A percentile compares a stretch with the other conserved stretches of the same genome.
phyloP scores from a whole-genome alignment of 1,140 invertebrate genomes.

The Bombyx mandarina region DNA sequence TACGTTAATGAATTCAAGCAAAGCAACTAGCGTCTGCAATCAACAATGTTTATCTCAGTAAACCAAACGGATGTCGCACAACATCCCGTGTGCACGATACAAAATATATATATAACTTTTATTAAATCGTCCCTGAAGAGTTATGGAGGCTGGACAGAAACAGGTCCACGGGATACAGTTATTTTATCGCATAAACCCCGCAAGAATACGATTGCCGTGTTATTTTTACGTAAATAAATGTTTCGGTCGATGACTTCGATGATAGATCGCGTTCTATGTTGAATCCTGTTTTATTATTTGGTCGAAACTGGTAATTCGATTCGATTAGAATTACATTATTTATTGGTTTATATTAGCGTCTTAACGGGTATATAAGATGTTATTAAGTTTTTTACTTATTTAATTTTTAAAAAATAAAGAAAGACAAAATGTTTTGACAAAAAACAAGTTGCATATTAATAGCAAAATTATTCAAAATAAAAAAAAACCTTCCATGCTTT shows the following conservation, averaged over 20 bases:
- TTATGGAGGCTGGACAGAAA: conserved; percentile 25
- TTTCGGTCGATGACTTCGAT: conserved; percentile 8
- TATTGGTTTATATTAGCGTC: background rate
- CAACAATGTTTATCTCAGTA: too few species aligned
- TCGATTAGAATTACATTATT: background rate
- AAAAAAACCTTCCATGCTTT: too few species aligned
- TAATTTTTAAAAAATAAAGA: too few species aligned
- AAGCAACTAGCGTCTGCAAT: too few species aligned
- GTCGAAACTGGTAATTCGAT: conserved; percentile 1
- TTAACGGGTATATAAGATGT: too few species aligned
- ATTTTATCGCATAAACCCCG: conserved; percentile 16
- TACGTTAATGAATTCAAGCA: too few species aligned
- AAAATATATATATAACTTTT: background rate
- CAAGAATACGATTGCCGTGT: background rate
- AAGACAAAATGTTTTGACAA: too few species aligned
- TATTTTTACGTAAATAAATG: conserved; percentile 8
- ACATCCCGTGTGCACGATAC: too few species aligned
- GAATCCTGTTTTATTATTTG: conserved; percentile 4
- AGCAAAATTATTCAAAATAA: too few species aligned
- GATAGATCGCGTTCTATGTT: background rate
- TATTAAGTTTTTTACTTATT: too few species aligned
- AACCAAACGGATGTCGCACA: too few species aligned
- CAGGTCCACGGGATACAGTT: conserved; percentile 26
- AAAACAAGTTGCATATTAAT: too few species aligned
- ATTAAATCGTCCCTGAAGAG: conserved; percentile 6